Conservation (phyloP, 1,140 invertebrate genomes). For the Pseudobourletiella spinata region DNA sequence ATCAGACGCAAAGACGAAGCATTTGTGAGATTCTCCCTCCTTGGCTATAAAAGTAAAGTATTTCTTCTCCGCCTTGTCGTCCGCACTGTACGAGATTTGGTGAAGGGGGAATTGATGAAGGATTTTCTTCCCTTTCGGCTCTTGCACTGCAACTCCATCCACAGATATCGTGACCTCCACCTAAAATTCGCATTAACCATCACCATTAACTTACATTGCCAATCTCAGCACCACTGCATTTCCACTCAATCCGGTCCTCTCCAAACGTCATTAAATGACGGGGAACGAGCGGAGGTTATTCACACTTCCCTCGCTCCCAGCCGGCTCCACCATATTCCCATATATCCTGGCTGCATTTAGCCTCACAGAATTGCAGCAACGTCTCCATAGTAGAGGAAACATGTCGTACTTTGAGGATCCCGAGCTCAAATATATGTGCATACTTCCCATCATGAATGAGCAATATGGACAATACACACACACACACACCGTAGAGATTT, state of each 20-base stretch:
- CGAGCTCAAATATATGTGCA: too few relatives aligned
- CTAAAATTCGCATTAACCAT: conserved; percentile 22
- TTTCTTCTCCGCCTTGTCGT: conserved; percentile 93
- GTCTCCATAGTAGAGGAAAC: too few relatives aligned
- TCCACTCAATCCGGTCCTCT: not conserved
- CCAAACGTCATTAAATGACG: too few relatives aligned
- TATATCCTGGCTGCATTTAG: too few relatives aligned
- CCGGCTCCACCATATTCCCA: too few relatives aligned
- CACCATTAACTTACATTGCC: not conserved
- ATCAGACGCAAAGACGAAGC: conserved; percentile 93
- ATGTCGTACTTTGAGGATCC: too few relatives aligned
- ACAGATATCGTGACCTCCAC: conserved; percentile 48
- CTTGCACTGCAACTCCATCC: conserved; percentile 90
- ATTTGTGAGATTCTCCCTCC: conserved; percentile 79
- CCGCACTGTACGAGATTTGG: conserved; percentile 94
- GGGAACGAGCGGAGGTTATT: too few relatives aligned
- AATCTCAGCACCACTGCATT: not conserved
- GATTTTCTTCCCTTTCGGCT: conserved; percentile 58
- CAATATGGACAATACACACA: too few relatives aligned
- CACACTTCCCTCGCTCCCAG: too few relatives aligned
- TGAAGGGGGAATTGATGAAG: conserved; percentile 93
- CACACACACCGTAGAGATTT: too few relatives aligned
- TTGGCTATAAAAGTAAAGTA: conserved; percentile 97
- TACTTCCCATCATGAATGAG: too few relatives aligned
- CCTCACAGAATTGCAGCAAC: too few relatives aligned